These are phyloP conservation scores for Synanthedon andrenaeformis DNA, from an alignment of 2,888 invertebrate species.

Conservation along the genomic window DNA sequence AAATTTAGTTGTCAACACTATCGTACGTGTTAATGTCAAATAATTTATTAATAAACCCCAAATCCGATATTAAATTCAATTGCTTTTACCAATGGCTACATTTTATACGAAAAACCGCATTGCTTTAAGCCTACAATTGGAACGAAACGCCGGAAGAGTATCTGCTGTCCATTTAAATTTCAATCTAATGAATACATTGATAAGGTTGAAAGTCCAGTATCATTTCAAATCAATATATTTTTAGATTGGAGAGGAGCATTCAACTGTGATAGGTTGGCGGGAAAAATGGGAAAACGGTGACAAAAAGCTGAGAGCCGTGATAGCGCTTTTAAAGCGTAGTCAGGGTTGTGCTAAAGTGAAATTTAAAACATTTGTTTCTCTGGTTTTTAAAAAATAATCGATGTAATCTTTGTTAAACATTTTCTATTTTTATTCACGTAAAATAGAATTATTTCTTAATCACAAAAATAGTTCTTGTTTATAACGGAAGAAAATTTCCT, in stretches of 20 bases:
- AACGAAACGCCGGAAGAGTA: conserved; percentile 17
- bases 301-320: conserved; percentile 65
- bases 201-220: conserved; percentile 11
- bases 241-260: conserved; percentile 11
- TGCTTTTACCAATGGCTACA: conserved; percentile 48
- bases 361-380: too few species aligned
- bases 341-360: conserved; percentile 28
- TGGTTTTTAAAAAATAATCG: too few species aligned
- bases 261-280: conserved; percentile 21
- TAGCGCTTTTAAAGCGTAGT: conserved; percentile 57
- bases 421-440: too few species aligned
- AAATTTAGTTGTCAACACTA: not conserved
- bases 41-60: conserved; percentile 20
- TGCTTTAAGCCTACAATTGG: conserved; percentile 29
- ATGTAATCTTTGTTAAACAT: too few species aligned
- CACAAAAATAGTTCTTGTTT: too few species aligned
- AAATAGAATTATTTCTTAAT: too few species aligned
- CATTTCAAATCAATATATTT: conserved; percentile 5
- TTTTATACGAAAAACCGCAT: conserved; percentile 64
- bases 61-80: conserved; percentile 53
- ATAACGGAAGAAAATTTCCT: too few species aligned
- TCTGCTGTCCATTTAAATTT: conserved; percentile 5
- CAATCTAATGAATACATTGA: not conserved
- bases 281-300: conserved; percentile 65
- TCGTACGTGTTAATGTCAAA: conserved; percentile 18